Conservation (phyloP, 2,113 vertebrate genomes). For the Otocyon megalotis region DNA sequence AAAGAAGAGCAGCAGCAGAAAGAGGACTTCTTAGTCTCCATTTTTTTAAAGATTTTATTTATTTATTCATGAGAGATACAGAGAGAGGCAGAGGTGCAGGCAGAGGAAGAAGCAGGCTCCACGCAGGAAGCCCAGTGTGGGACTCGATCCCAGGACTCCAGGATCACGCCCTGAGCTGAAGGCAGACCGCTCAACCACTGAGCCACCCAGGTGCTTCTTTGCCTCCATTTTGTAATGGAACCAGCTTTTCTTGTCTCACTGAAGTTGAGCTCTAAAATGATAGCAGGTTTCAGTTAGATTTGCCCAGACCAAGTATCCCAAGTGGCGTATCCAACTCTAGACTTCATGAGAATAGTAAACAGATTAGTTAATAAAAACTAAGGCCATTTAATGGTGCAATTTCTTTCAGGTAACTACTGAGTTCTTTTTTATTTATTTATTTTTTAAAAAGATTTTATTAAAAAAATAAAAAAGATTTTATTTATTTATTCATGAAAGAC, state of each 20-base stretch:
- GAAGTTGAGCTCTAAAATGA: background rate
- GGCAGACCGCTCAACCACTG: too few relatives aligned
- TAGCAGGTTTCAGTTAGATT: background rate
- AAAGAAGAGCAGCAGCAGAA: background rate
- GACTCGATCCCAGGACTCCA: too few relatives aligned
- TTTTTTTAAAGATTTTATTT: background rate
- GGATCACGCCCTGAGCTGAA: too few relatives aligned
- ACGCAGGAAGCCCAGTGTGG: too few relatives aligned
- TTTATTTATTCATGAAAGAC: background rate
- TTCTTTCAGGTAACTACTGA: background rate
- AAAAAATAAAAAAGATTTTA: background rate
- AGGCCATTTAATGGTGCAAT: background rate
- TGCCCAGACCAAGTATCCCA: background rate
- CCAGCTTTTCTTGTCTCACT: background rate
- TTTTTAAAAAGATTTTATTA: background rate
- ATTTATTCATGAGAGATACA: too few relatives aligned
- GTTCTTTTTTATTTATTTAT: background rate
- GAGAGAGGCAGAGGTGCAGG: too few relatives aligned
- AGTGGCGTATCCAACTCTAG: background rate
- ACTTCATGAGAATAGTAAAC: slow-evolving; percentile 4
- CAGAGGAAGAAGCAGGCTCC: too few relatives aligned
- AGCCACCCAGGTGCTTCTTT: too few relatives aligned
- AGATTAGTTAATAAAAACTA: slow-evolving; percentile 12
- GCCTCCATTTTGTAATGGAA: background rate
- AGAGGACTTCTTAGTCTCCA: fast-evolving